Evolutionary conservation across 2,888 invertebrate genomes (phyloP).

Genomic region (Cynaeus angustus): DNA sequence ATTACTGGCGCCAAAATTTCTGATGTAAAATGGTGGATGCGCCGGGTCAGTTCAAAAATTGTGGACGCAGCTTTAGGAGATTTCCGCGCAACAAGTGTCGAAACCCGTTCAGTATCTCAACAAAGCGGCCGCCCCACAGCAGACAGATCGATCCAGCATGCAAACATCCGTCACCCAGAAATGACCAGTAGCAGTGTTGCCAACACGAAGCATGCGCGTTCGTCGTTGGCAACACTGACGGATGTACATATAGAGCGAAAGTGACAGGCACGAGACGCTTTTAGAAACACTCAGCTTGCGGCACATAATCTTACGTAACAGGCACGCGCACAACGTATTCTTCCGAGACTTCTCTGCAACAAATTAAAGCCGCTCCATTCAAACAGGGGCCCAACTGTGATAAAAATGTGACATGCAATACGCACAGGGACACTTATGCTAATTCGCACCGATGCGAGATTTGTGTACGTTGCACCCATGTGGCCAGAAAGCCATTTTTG

Average conservation of each 20-base stretch:
- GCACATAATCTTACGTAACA: constrained; percentile 83
- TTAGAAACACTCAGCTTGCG: constrained; percentile 53
- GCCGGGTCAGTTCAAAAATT: too few relatives aligned
- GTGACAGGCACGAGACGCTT: constrained; percentile 44
- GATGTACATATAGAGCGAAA: constrained; percentile 17
- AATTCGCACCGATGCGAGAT: constrained; percentile 31
- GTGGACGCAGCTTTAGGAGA: too few relatives aligned
- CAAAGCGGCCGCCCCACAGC: constrained; percentile 43
- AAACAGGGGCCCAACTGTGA: constrained; percentile 57
- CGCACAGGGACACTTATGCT: constrained; percentile 34
- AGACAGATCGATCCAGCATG: constrained; percentile 52
- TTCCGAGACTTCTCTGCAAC: constrained; percentile 80
- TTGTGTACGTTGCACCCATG: constrained; percentile 33
- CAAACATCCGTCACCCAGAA: constrained; percentile 41
- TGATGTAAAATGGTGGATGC: too few relatives aligned
- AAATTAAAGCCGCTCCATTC: constrained; percentile 69
- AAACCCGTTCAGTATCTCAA: constrained; percentile 47
- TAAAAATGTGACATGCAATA: constrained; percentile 45
- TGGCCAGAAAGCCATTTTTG: constrained; percentile 31
- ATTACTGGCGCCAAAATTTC: too few relatives aligned
- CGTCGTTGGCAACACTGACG: constrained; percentile 12
- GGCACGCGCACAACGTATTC: constrained; percentile 90
- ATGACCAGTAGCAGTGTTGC: constrained; percentile 32
- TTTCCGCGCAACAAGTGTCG: constrained; percentile 40
- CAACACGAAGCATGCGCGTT: constrained; percentile 19